Evolutionary conservation across 2,888 invertebrate species (phyloP).

Genomic region (Scaptomyza cyrtandrae): DNA sequence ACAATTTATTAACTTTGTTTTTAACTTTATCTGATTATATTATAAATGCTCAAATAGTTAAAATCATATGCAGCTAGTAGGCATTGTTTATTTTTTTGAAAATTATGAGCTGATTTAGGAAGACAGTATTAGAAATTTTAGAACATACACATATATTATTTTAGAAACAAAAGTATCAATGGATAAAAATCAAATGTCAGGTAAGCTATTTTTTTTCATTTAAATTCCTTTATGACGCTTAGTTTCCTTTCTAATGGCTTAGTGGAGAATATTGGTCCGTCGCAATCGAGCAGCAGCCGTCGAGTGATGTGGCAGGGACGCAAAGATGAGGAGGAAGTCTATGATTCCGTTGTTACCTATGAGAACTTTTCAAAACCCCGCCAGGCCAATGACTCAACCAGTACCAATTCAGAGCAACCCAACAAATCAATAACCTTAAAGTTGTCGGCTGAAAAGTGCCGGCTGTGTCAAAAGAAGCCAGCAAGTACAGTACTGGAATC

Average conservation of each 20-base stretch:
- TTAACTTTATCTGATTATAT: too few relatives aligned
- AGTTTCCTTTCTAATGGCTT: neutral
- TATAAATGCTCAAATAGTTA: neutral
- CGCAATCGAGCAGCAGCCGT: conserved; percentile 57
- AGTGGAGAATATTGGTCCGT: conserved; percentile 46
- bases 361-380: conserved; percentile 17
- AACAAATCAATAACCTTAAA: conserved; percentile 2
- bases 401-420: conserved; percentile 8
- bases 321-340: conserved; percentile 59
- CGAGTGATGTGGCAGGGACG: conserved; percentile 61
- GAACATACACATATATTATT: conserved; percentile 23
- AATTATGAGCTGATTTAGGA: neutral
- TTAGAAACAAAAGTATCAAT: conserved; percentile 35
- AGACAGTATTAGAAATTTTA: conserved; percentile 6
- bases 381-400: neutral
- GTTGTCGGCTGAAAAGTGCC: conserved; percentile 1
- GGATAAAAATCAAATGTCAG: conserved; percentile 59
- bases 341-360: conserved; percentile 64
- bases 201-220: conserved; percentile 31
- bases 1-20: too few relatives aligned
- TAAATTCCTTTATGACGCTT: neutral
- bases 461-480: neutral
- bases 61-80: conserved; percentile 21
- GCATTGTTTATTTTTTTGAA: conserved; percentile 15
- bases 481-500: neutral